A percentile compares a stretch with the other conserved stretches of the same genome.
Conservation (phyloP, 2,797 vertebrate species). For the Bradypodion pumilum region DNA sequence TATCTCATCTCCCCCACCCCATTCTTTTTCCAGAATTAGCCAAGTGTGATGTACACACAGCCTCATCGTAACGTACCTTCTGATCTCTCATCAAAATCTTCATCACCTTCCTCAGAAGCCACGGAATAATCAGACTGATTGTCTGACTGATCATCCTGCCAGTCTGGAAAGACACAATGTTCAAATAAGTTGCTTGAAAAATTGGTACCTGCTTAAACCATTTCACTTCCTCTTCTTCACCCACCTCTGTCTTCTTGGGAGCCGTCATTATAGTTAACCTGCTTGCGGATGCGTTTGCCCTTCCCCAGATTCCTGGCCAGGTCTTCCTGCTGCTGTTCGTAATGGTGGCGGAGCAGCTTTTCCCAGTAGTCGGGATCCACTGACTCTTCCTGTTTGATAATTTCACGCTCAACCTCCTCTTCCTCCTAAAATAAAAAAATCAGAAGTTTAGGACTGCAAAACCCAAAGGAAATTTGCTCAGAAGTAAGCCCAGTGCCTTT, state of each 20-base stretch:
- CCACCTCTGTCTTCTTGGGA: conserved; percentile 95
- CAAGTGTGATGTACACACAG: neutral
- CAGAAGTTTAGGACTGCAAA: neutral
- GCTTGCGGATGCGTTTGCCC: conserved; percentile 98
- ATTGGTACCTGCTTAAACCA: neutral
- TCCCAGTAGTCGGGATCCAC: conserved; percentile 99
- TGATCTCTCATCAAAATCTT: conserved; percentile 95
- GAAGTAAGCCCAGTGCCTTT: neutral
- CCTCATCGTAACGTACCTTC: conserved; percentile 83
- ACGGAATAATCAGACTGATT: conserved; percentile 99
- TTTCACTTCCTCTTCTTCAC: neutral
- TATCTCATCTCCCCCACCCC: neutral
- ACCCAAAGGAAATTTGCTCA: neutral
- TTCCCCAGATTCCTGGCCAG: conserved; percentile 97
- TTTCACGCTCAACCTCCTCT: conserved; percentile 96
- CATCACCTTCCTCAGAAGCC: conserved; percentile 97
- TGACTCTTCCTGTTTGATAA: conserved; percentile 98
- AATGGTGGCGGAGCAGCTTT: conserved; percentile 96
- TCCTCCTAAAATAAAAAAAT: conserved; percentile 79
- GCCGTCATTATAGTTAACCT: conserved; percentile 99
- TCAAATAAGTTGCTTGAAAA: neutral
- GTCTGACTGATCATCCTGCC: conserved; percentile 99
- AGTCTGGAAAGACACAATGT: conserved; percentile 80
- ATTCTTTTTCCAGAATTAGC: too few species aligned
- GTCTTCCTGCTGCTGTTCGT: conserved; percentile 98